phyloP scores from a whole-genome alignment of 2,113 vertebrate genomes.

The Takifugu flavidus region DNA sequence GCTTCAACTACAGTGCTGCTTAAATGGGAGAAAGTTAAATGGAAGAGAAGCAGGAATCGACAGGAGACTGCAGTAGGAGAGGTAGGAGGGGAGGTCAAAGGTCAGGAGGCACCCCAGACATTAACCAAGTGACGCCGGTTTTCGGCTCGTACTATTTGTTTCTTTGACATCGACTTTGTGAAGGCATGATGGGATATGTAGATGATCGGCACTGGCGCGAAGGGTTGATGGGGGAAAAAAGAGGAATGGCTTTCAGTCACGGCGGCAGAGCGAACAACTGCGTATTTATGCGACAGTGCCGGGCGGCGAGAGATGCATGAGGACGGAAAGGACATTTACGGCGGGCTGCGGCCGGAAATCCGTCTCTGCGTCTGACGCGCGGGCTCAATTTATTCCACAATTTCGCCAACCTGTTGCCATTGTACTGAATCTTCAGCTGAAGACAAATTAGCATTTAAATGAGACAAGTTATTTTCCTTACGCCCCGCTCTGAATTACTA shows the following conservation, averaged over 20 bases:
- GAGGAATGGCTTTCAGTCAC: constrained; percentile 47
- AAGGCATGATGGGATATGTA: too few relatives aligned
- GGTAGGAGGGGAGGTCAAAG: too few relatives aligned
- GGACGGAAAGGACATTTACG: constrained; percentile 56
- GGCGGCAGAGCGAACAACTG: constrained; percentile 36
- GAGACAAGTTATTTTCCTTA: constrained; percentile 64
- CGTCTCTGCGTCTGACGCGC: constrained; percentile 55
- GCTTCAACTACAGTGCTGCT: too few relatives aligned
- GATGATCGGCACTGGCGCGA: too few relatives aligned
- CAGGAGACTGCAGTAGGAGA: too few relatives aligned
- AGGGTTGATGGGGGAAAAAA: background rate
- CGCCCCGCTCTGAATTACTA: constrained; percentile 51
- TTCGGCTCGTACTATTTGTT: too few relatives aligned
- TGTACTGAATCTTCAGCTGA: constrained; percentile 53
- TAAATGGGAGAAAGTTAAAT: too few relatives aligned
- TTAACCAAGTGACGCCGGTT: too few relatives aligned
- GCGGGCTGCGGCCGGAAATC: constrained; percentile 29
- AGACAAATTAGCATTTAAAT: constrained; percentile 72
- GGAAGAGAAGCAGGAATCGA: too few relatives aligned
- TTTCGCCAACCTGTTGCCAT: constrained; percentile 59
- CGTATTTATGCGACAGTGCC: constrained; percentile 50
- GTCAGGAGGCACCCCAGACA: too few relatives aligned
- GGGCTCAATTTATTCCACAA: constrained; percentile 45
- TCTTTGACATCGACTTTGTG: too few relatives aligned
- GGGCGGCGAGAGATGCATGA: constrained; percentile 53